phyloP scores from a whole-genome alignment of 2,888 invertebrate species.

The Yponomeuta evonymella region DNA sequence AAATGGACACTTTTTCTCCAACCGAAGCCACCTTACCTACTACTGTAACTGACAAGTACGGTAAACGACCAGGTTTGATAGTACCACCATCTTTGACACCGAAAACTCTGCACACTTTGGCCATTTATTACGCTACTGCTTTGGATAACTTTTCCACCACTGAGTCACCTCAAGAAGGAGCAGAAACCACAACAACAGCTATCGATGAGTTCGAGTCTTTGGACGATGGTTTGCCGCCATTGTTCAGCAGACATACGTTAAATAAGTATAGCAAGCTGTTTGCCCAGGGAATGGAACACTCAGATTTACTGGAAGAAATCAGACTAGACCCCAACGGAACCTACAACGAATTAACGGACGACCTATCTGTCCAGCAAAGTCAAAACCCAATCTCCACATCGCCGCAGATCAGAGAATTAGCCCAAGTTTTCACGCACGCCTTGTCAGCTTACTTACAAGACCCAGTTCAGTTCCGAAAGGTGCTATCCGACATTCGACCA shows the following conservation, averaged over 20 bases:
- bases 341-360: conserved; percentile 65
- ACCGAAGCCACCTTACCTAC: conserved; percentile 58
- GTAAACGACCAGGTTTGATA: conserved; percentile 77
- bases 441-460: conserved; percentile 88
- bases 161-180: conserved; percentile 45
- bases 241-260: conserved; percentile 81
- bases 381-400: conserved; percentile 77
- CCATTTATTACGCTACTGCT: conserved; percentile 86
- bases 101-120: conserved; percentile 85
- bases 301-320: conserved; percentile 56
- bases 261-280: conserved; percentile 76
- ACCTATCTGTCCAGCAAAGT: conserved; percentile 78
- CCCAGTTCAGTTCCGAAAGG: conserved; percentile 86
- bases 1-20: conserved; percentile 67
- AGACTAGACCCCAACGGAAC: conserved; percentile 60
- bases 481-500: conserved; percentile 85
- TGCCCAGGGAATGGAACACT: conserved; percentile 44
- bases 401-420: conserved; percentile 85
- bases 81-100: conserved; percentile 85
- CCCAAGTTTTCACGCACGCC: conserved; percentile 90
- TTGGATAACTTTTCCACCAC: conserved; percentile 75
- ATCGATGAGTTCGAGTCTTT: conserved; percentile 57
- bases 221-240: conserved; percentile 72
- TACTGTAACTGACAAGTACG: conserved; percentile 63
- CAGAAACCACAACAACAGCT: conserved; percentile 44